Percentiles rank a stretch among this genome's conserved stretches.
These are phyloP conservation scores for Actenoides hombroni DNA, from an alignment of 2,113 vertebrate species.

Conservation along the genomic window DNA sequence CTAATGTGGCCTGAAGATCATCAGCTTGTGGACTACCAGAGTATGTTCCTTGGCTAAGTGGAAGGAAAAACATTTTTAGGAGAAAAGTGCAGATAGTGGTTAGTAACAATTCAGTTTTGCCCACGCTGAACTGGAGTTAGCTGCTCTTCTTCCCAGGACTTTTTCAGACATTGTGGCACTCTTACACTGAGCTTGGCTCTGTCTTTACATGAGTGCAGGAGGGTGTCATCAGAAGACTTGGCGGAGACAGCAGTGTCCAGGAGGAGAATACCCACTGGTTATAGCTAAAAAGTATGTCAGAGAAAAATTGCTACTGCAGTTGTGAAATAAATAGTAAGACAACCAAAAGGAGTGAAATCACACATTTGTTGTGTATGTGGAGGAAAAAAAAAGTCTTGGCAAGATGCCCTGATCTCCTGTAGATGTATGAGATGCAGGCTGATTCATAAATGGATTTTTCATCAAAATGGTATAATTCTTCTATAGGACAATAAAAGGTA, in stretches of 20 bases:
- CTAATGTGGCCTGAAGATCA: background rate
- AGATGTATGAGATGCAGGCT: background rate
- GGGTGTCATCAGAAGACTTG: background rate
- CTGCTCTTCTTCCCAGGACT: background rate
- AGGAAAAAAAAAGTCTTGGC: background rate
- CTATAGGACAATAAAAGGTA: constrained; percentile 11
- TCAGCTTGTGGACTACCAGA: background rate
- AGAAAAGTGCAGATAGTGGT: background rate
- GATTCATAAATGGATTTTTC: constrained; percentile 55
- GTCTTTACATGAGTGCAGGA: background rate
- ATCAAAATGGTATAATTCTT: constrained; percentile 20
- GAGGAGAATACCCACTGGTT: background rate
- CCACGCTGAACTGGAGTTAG: background rate
- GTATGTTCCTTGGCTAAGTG: background rate
- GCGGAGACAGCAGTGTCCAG: background rate
- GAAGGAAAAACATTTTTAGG: background rate
- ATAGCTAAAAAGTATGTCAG: background rate
- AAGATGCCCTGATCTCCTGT: background rate
- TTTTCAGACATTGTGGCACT: background rate
- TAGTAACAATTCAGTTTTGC: background rate
- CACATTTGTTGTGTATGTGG: background rate
- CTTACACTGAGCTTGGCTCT: background rate
- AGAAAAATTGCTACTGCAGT: background rate
- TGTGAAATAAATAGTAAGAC: constrained; percentile 35
- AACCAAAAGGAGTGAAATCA: constrained; percentile 27